Base-by-base conservation (phyloP, 2,888 invertebrate genomes). In the Lasioglossum malachurum region DNA sequence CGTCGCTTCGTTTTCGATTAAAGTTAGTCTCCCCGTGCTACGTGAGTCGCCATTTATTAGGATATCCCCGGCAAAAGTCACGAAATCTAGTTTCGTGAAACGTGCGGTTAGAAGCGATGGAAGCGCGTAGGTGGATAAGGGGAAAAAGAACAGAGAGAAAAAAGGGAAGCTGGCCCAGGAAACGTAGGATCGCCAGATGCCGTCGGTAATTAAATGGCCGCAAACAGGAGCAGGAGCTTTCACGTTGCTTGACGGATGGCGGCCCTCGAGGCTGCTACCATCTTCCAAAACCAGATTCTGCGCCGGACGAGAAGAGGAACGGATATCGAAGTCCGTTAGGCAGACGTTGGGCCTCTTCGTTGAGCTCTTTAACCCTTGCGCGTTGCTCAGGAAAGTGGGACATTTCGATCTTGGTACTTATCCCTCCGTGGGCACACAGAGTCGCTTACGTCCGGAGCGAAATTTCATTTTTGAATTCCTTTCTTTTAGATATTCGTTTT, bases 131-230 rank as follows among this genome's bases (percentile, higher is more conserved):
- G 81, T 89, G 86, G 73, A 84, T 38, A 8, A 69, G 41, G 23
- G 71, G 49, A 2, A 8, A 19, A 16, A 16, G 31, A 67, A 27
- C 10, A 38, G 38, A 38, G 16, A 69, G 35, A 41, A 38, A 41
- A 35, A 46, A 46, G 41, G 67, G 57, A 71, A 78, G 85, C 53
- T 35, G 69, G 38, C 64, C 44, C 71, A 82, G 82, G 78, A 78
- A 89, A 57, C 80, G 87, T 84, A 86, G 90, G 85, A 89, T 90
- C 84, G 87, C 90, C 92, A 93, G 93, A 92, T 92, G 93, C 89
- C 79, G 69, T 75, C 77, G 88, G 82, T 91, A 91, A 87, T 90
- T 92, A 91, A 89, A 92, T 91, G 80, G 87, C 87, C 89, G 83
- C 86, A 86, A 89, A 91, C 89, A 87, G 87, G 89, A 90, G 88